phyloP scores from a whole-genome alignment of 2,888 invertebrate genomes.

The Schizotus pectinicornis region DNA sequence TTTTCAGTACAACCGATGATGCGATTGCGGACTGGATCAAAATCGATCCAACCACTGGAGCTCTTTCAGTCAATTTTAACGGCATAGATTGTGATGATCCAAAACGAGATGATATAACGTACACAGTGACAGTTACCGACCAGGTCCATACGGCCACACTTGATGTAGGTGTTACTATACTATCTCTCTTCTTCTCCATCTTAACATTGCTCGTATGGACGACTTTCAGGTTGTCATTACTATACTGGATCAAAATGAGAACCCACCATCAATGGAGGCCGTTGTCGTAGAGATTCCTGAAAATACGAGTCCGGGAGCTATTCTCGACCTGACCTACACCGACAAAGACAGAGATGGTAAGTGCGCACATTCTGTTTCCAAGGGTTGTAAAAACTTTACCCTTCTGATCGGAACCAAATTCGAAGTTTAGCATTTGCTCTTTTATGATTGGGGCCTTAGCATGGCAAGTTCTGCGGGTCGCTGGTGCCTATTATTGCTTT shows the following conservation, averaged over 20 bases:
- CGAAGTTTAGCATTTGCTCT: too few species aligned
- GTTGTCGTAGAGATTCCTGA: constrained; percentile 59
- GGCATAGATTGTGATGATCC: constrained; percentile 66
- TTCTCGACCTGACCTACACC: constrained; percentile 56
- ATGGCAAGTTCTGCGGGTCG: too few species aligned
- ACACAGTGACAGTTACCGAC: constrained; percentile 65
- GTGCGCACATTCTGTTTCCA: constrained; percentile 20
- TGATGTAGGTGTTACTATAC: constrained; percentile 52
- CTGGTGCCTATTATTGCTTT: too few species aligned
- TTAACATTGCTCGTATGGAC: neutral
- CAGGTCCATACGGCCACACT: constrained; percentile 50
- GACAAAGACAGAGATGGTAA: constrained; percentile 69
- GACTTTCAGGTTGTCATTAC: constrained; percentile 61
- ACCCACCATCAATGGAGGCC: constrained; percentile 56
- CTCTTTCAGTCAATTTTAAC: constrained; percentile 59
- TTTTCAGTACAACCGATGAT: constrained; percentile 56
- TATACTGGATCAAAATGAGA: constrained; percentile 69
- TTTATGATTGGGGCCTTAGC: too few species aligned
- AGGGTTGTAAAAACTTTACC: too few species aligned
- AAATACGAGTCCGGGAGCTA: constrained; percentile 58
- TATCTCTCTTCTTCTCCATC: neutral
- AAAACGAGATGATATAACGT: constrained; percentile 59
- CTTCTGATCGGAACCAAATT: too few species aligned
- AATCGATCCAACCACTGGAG: constrained; percentile 62
- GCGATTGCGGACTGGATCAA: constrained; percentile 60